These are phyloP conservation scores for Indri indri DNA, from an alignment of 2,113 vertebrate genomes.

Conservation along the genomic window DNA sequence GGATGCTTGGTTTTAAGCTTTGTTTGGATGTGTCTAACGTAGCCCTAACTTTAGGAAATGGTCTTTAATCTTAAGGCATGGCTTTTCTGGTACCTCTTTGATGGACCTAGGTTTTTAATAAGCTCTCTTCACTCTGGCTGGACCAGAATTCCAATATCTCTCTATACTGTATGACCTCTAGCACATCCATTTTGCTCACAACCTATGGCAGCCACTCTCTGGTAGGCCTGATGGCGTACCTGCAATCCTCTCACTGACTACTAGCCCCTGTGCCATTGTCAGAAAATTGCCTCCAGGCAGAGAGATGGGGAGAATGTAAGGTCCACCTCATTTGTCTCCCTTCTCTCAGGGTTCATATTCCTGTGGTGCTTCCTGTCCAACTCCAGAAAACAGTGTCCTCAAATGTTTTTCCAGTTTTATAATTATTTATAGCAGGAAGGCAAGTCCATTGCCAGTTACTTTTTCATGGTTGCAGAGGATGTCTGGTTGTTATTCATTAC, in stretches of 20 bases:
- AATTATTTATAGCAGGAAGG: neutral
- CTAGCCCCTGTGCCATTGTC: neutral
- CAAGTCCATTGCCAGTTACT: neutral
- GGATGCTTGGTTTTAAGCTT: neutral
- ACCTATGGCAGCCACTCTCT: neutral
- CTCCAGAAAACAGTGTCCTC: neutral
- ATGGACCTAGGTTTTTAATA: neutral
- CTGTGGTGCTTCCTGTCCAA: neutral
- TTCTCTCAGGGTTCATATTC: neutral
- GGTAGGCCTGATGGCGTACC: neutral
- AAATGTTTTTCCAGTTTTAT: slow-evolving; percentile 11
- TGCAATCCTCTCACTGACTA: neutral
- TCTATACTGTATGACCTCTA: neutral
- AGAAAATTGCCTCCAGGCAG: neutral
- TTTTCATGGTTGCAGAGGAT: neutral
- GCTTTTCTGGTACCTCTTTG: neutral
- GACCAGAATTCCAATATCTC: neutral
- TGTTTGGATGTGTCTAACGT: neutral
- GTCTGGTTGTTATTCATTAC: neutral
- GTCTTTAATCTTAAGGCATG: neutral
- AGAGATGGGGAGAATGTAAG: neutral
- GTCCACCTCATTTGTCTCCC: neutral
- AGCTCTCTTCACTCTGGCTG: neutral
- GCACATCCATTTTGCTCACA: neutral
- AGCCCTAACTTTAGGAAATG: neutral